phyloP scores from a whole-genome alignment of 2,797 vertebrate genomes.

The Schizothorax lantsangensis region DNA sequence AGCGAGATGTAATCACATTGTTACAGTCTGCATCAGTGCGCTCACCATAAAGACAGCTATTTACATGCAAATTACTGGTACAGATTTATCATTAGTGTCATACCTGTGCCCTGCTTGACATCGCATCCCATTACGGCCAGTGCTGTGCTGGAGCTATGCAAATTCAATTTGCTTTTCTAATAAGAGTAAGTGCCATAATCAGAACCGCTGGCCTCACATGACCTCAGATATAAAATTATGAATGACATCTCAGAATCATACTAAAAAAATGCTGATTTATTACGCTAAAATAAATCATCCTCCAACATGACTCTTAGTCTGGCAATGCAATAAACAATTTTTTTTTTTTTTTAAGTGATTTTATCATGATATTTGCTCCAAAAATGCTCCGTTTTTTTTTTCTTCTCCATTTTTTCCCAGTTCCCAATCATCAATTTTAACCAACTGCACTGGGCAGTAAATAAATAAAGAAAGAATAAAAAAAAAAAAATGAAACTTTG shows the following conservation, averaged over 20 bases:
- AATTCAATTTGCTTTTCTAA: slow-evolving; percentile 50
- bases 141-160: slow-evolving; percentile 10
- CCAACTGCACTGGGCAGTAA: too few species aligned
- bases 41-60: slow-evolving; percentile 54
- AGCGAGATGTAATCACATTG: slow-evolving; percentile 54
- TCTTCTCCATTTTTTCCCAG: too few species aligned
- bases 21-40: slow-evolving; percentile 37
- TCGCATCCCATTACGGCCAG: slow-evolving; percentile 16
- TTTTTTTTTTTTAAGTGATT: too few species aligned
- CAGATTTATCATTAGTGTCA: slow-evolving; percentile 33
- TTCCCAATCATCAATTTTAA: too few species aligned
- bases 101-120: slow-evolving; percentile 34
- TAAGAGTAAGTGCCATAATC: slow-evolving; percentile 36
- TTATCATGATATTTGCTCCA: too few species aligned
- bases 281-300: not conserved
- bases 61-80: slow-evolving; percentile 57
- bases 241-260: slow-evolving; percentile 1
- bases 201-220: not conserved
- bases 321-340: not conserved
- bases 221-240: slow-evolving; percentile 7
- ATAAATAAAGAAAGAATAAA: too few species aligned
- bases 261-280: not conserved
- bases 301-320: not conserved
- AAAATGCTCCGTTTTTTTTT: too few species aligned
- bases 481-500: too few species aligned